A percentile compares a stretch with the other conserved stretches of the same genome.
These are phyloP conservation scores for Pseudopipra pipra DNA, from an alignment of 2,113 vertebrate genomes.

Conservation along the genomic window DNA sequence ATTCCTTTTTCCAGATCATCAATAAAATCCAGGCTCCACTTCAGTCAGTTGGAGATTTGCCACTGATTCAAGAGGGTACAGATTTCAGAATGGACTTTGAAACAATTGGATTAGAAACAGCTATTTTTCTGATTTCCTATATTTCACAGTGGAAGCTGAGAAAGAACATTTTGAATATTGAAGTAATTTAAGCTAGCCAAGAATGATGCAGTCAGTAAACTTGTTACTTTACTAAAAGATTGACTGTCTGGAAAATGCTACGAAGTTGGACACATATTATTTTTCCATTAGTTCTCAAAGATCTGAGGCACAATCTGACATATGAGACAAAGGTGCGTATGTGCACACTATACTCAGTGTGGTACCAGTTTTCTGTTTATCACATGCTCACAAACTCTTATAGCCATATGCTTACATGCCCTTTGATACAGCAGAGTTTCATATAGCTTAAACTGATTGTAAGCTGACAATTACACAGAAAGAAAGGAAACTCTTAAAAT, in stretches of 20 bases:
- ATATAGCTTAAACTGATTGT: not conserved
- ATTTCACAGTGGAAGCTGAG: not conserved
- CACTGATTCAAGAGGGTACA: not conserved
- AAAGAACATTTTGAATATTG: constrained; percentile 6
- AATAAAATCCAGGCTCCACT: not conserved
- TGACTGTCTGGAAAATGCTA: not conserved
- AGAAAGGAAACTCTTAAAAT: not conserved
- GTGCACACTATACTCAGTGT: not conserved
- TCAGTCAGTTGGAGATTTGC: not conserved
- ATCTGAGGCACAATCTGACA: not conserved
- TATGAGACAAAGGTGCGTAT: not conserved
- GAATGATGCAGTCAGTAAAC: not conserved
- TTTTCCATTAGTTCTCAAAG: not conserved
- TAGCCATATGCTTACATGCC: not conserved
- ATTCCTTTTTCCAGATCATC: not conserved
- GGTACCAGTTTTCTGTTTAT: not conserved
- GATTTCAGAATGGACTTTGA: constrained; percentile 15
- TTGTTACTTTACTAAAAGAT: constrained; percentile 7
- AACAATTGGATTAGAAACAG: constrained; percentile 36
- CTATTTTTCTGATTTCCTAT: constrained; percentile 38
- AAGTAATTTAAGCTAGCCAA: not conserved
- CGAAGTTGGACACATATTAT: not conserved
- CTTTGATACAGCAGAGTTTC: not conserved
- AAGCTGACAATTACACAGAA: not conserved
- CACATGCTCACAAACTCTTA: not conserved